Percentiles rank a stretch among this genome's conserved stretches.
Conservation (phyloP, 2,797 vertebrate genomes). For the Taenioides sp. region DNA sequence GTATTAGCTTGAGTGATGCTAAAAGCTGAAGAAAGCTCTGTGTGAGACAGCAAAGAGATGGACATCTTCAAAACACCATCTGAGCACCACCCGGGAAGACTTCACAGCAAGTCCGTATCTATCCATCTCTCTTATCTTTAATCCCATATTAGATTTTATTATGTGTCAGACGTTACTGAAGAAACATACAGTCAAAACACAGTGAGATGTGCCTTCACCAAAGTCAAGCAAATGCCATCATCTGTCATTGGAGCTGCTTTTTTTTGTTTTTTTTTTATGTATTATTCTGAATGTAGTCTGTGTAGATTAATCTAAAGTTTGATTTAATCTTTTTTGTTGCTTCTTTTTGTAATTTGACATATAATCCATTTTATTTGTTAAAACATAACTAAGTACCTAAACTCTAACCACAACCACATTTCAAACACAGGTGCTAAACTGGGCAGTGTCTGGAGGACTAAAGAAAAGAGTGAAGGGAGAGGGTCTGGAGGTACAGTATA, state of each 20-base stretch:
- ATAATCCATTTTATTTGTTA: no score
- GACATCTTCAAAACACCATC: conserved; percentile 36
- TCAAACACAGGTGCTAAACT: no score
- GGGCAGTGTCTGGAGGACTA: no score
- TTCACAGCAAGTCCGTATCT: conserved; percentile 20
- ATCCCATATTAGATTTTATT: conserved; percentile 35
- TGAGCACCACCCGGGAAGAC: conserved; percentile 12
- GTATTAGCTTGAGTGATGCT: conserved; percentile 2
- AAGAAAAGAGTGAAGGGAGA: no score
- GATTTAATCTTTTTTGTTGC: background rate
- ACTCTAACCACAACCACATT: no score
- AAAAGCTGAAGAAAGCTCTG: conserved; percentile 9
- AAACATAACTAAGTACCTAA: no score
- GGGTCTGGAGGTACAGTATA: no score
- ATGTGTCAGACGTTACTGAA: conserved; percentile 11
- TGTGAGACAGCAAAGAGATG: conserved; percentile 13
- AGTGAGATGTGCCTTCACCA: conserved; percentile 15
- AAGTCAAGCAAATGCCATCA: background rate
- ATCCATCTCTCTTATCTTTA: conserved; percentile 34
- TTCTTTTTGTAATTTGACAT: no score
- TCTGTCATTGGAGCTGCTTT: no score
- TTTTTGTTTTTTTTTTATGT: no score
- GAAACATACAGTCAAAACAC: conserved; percentile 15
- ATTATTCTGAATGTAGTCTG: conserved; percentile 19
- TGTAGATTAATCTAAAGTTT: background rate